Conservation (phyloP, 2,797 vertebrate species). For the Odontamblyopus rebecca region DNA sequence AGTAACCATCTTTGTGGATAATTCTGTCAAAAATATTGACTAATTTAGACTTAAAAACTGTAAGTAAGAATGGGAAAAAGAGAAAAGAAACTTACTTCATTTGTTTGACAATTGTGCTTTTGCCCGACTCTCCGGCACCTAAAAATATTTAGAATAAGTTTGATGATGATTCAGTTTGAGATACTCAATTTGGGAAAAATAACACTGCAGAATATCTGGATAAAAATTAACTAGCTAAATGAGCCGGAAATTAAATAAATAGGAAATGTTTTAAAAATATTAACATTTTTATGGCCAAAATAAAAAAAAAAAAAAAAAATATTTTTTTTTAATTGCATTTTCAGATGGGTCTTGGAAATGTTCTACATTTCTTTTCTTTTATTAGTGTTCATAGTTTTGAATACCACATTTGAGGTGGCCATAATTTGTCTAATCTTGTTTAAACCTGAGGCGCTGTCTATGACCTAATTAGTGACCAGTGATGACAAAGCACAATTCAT, state of each 20-base stretch:
- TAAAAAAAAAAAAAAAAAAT: too few species aligned
- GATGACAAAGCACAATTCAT: conserved; percentile 3
- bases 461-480: conserved; percentile 62
- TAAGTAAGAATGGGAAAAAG: not conserved
- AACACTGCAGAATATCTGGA: not conserved
- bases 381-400: too few species aligned
- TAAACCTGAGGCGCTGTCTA: conserved; percentile 50
- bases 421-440: conserved; percentile 51
- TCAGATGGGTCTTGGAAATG: not conserved
- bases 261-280: too few species aligned
- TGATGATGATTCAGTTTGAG: not conserved
- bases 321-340: too few species aligned
- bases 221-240: not conserved
- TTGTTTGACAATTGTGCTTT: conserved; percentile 99
- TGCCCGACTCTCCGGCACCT: conserved; percentile 98
- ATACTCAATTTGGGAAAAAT: not conserved
- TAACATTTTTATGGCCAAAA: too few species aligned
- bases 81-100: conserved; percentile 89
- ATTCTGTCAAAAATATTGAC: conserved; percentile 77
- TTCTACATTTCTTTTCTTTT: too few species aligned
- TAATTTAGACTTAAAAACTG: conserved; percentile 5
- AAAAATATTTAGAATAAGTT: not conserved
- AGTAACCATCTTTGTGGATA: conserved; percentile 97
- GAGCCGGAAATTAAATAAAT: too few species aligned
- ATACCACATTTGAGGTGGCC: conserved; percentile 39